Evolutionary conservation across 2,888 invertebrate species (phyloP).

Genomic region (Agrochola circellaris): DNA sequence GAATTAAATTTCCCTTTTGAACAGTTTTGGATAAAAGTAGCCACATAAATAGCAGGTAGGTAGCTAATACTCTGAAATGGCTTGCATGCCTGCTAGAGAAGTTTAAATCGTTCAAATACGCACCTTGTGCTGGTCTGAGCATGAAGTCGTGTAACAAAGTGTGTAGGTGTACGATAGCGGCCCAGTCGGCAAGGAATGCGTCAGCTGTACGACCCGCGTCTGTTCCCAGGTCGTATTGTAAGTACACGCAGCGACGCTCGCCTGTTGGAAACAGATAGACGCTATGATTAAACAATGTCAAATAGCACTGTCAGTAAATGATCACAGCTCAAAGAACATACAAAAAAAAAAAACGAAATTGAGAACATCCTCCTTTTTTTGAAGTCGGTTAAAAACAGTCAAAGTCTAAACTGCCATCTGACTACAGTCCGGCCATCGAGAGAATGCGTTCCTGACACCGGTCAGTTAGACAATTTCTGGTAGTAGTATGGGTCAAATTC

Average conservation of each 20-base stretch:
- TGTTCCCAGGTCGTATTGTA: constrained; percentile 97
- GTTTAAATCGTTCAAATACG: not conserved
- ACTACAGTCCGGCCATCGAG: no score
- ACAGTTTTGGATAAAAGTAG: not conserved
- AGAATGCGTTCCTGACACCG: no score
- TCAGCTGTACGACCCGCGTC: constrained; percentile 96
- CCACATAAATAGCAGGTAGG: not conserved
- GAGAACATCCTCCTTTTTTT: no score
- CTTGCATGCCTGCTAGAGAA: not conserved
- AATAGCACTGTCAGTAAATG: not conserved
- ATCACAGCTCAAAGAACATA: not conserved
- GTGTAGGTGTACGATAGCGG: constrained; percentile 97
- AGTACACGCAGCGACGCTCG: constrained; percentile 96
- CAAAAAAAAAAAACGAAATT: no score
- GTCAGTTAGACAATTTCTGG: no score
- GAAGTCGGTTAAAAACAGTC: no score
- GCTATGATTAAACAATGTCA: not conserved
- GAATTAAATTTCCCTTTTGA: not conserved
- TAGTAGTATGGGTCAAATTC: no score
- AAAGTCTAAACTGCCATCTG: not conserved
- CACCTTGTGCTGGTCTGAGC: constrained; percentile 92
- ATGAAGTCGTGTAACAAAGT: constrained; percentile 96
- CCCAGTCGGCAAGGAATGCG: constrained; percentile 97
- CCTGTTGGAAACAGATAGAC: constrained; percentile 83
- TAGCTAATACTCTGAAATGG: not conserved